Base-by-base conservation (phyloP, 2,113 vertebrate genomes). In the Cranoglanis bouderius region DNA sequence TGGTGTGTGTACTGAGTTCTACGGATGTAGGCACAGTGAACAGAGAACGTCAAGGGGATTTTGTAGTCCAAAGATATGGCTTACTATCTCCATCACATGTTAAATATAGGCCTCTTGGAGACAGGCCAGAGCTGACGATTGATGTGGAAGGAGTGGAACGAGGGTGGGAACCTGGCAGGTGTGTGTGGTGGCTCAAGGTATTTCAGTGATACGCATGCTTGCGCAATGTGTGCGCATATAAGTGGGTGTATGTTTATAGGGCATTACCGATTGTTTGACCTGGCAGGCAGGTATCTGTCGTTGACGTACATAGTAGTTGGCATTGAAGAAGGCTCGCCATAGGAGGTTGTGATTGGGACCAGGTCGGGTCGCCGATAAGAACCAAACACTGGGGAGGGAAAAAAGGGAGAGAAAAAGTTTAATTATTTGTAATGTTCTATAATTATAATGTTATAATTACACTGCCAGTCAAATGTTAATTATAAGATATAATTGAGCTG, bases 271-370 rank as follows among this genome's bases (percentile, higher is more conserved):
- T 97, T 95, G 1, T 95, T 94, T 63, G 96, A 94, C 82, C 92
- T 95, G 96, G 92, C 90, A 92, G 94, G 94, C 92, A 95, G 96
- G 77, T 94, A 95, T 61, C 90, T 94, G 40, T 97, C 96, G 85
- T 93, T 95, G 87, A 93, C 96, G 90, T 95, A 97, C 90, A 98
- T 94, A 77, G 97, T 96, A 65, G 97, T 98, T 88, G 96, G 96
- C 95, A 98, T 94, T 92, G 97, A 99, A 92, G 96, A 95, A 8
- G 97, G 97, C 94, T 98, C 97, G 85, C 96, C 97, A 72, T 96
- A 94, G 59, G 96, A 96, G 0, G 95, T 93, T 82, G 96, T 96
- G 91, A 96, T 95, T 0, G 97, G 97, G 53, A 99, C 97, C 92
- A 99, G 43, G 90, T 99, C 97, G 0, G 97, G 97, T 35, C 90